A percentile compares a stretch with the other conserved stretches of the same genome.
phyloP scores from a whole-genome alignment of 2,888 invertebrate genomes.

The Drosophila limbata region DNA sequence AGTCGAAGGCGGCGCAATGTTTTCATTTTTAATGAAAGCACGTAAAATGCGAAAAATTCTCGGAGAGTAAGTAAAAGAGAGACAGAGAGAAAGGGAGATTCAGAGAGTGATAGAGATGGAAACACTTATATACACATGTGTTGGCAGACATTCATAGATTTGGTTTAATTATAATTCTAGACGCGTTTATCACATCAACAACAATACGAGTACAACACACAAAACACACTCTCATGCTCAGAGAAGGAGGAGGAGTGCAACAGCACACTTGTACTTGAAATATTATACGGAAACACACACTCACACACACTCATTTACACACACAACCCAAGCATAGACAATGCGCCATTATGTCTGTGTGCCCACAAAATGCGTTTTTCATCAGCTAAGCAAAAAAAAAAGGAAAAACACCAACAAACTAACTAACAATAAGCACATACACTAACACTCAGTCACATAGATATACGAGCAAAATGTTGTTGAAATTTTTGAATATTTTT shows the following conservation, averaged over 20 bases:
- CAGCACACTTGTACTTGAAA: constrained; percentile 72
- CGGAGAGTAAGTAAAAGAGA: constrained; percentile 2
- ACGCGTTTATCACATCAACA: constrained; percentile 82
- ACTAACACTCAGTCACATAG: constrained; percentile 22
- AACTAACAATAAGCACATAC: constrained; percentile 15
- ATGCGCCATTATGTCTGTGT: constrained; percentile 58
- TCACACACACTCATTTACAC: constrained; percentile 7
- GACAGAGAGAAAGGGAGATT: background rate
- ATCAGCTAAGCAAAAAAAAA: constrained; percentile 55
- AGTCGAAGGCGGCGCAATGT: constrained; percentile 68
- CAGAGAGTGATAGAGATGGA: background rate
- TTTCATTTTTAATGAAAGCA: constrained; percentile 82
- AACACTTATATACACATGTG: constrained; percentile 30
- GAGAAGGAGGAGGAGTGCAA: constrained; percentile 28
- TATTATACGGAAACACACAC: constrained; percentile 35
- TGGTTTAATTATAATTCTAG: constrained; percentile 80
- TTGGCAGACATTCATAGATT: constrained; percentile 72
- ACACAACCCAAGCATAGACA: constrained; percentile 18
- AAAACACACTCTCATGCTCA: constrained; percentile 21
- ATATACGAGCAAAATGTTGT: constrained; percentile 31
- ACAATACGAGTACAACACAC: constrained; percentile 58
- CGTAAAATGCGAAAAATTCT: constrained; percentile 80
- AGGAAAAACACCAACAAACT: constrained; percentile 9
- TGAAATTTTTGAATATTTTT: constrained; percentile 67
- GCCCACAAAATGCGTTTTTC: constrained; percentile 76